phyloP scores from a whole-genome alignment of 2,888 invertebrate species.

The Ashinkailepas kermadecensis region DNA sequence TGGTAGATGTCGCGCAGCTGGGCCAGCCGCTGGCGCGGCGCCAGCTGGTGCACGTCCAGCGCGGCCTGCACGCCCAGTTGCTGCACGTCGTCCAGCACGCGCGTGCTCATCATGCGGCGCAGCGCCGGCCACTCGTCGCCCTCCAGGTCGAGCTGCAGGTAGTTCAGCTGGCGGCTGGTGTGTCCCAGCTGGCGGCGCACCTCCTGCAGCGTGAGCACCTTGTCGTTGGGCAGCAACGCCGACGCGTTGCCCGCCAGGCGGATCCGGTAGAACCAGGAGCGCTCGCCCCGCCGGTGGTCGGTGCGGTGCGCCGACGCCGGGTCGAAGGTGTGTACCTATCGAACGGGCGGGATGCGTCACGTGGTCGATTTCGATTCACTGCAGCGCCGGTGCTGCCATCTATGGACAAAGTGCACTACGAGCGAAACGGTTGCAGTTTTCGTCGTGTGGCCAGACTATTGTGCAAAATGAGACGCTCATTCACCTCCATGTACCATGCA shows the following conservation, averaged over 20 bases:
- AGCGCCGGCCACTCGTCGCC: slow-evolving; percentile 19
- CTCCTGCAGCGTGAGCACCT: not conserved
- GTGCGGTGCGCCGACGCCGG: not conserved
- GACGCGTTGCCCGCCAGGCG: slow-evolving; percentile 16
- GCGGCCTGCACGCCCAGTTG: slow-evolving; percentile 3
- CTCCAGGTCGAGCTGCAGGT: slow-evolving; percentile 14
- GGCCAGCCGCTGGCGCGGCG: not conserved
- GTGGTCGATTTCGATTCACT: no score
- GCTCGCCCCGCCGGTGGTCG: not conserved
- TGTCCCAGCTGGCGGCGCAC: slow-evolving; percentile 3
- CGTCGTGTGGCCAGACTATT: no score
- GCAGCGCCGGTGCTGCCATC: no score
- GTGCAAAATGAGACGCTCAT: no score
- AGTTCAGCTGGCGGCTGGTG: not conserved
- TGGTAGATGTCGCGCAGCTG: not conserved
- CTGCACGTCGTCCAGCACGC: slow-evolving; percentile 1
- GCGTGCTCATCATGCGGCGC: slow-evolving; percentile 4
- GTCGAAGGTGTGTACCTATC: slow-evolving; percentile 2
- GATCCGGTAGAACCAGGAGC: not conserved
- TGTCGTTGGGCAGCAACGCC: slow-evolving; percentile 9
- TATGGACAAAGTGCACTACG: no score
- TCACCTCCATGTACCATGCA: no score
- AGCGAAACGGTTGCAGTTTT: no score
- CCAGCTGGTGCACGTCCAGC: not conserved
- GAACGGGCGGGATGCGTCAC: no score